Evolutionary conservation across 2,113 vertebrate species (phyloP), one percentile per base, ranked within the genome.

Genomic region (Rhynchopsitta pachyrhyncha): DNA sequence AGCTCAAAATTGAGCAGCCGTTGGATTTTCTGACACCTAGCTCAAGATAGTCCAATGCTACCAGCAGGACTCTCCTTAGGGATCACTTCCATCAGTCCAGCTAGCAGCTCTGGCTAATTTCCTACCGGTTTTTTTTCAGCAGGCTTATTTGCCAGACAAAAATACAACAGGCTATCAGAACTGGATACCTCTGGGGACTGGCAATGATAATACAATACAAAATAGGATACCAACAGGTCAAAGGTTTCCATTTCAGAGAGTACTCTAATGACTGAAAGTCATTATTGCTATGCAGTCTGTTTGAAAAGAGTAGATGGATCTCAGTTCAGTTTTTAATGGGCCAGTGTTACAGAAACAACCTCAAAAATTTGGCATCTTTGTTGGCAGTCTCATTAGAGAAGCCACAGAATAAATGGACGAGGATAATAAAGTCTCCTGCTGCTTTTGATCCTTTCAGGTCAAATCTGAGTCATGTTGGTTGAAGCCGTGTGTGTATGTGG

Each of bases 281-380:
- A 96, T 97, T 96, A 97, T 93, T 94, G 94, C 96, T 94, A 96
- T 91, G 96, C 86, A 95, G 96, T 82, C 95, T 94, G 95, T 97
- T 96, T 96, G 96, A 97, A 97, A 96, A 88, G 92, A 87, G 81
- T 87, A 89, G 93, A 96, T 96, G 93, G 95, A 95, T 96, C 96
- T 92, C 84, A 76, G 93, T 94, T 97, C 93, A 95, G 95, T 91
- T 97, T 96, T 96, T 97, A 97, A 96, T 96, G 96, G 96, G 91
- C 95, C 95, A 79, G 86, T 91, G 92, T 96, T 96, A 96, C 91
- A 97, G 95, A 96, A 93, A 92, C 96, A 97, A 87, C 96, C 96
- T 97, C 96, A 96, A 96, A 96, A 96, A 96, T 96, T 96, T 97
- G 95, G 96, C 96, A 96, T 97, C 96, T 97, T 96, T 96, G 96